A percentile compares a stretch with the other conserved stretches of the same genome.
Conservation (phyloP, 2,888 invertebrate species). For the Sarcophaga caerulescens region DNA sequence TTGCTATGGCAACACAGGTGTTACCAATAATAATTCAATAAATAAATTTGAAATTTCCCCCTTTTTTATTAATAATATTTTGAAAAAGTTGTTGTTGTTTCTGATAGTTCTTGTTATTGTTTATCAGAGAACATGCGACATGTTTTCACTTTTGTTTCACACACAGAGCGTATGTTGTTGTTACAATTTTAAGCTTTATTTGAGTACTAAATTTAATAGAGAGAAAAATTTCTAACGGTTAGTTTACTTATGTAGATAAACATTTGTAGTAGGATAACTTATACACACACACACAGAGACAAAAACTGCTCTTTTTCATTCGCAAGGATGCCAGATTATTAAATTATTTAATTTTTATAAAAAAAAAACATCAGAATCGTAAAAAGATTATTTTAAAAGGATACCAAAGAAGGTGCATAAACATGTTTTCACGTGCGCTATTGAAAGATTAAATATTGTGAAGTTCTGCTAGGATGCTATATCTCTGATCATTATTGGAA, state of each 20-base stretch:
- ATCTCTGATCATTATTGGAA: too few species aligned
- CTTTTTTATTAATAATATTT: constrained; percentile 8
- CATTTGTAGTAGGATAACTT: background rate
- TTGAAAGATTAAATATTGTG: too few species aligned
- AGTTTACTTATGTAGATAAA: background rate
- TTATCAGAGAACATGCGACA: background rate
- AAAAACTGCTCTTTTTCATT: background rate
- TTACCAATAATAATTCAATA: constrained; percentile 60
- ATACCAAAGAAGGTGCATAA: too few species aligned
- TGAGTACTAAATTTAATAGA: constrained; percentile 45
- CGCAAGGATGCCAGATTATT: too few species aligned
- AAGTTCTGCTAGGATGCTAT: too few species aligned
- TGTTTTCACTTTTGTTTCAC: background rate
- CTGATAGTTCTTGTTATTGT: background rate
- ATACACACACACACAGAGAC: background rate
- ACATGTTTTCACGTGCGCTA: too few species aligned
- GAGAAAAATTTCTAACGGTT: background rate
- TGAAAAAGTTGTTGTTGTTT: constrained; percentile 1
- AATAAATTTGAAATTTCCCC: background rate
- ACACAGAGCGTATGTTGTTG: constrained; percentile 25
- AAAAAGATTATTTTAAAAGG: too few species aligned
- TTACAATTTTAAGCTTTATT: constrained; percentile 39
- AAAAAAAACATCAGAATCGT: too few species aligned
- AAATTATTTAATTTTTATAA: too few species aligned
- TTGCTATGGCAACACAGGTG: constrained; percentile 64